Conservation (phyloP, 2,888 invertebrate species). For the Agrilus mali region DNA sequence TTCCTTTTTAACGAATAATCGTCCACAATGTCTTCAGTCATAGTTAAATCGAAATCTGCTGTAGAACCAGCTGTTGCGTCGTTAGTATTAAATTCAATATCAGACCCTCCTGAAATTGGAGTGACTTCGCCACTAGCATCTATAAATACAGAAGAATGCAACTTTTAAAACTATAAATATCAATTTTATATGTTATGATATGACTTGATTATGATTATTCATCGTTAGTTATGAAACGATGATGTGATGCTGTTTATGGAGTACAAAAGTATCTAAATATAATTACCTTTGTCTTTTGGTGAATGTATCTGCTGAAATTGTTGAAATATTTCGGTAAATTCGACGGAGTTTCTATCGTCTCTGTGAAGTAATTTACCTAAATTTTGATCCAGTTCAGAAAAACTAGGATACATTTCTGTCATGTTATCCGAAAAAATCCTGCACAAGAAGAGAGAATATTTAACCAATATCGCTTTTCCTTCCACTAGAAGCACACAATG, state of each 20-base stretch:
- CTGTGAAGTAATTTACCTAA: constrained; percentile 36
- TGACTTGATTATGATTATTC: no score
- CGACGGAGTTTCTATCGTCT: constrained; percentile 25
- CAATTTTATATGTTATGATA: no score
- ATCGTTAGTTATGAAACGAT: no score
- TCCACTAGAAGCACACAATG: background rate
- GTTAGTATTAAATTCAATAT: constrained; percentile 52
- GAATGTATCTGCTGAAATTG: constrained; percentile 15
- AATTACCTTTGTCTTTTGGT: no score
- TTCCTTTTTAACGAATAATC: no score
- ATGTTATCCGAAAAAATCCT: constrained; percentile 31
- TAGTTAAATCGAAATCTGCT: constrained; percentile 45
- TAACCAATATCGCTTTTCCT: background rate
- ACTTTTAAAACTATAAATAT: no score
- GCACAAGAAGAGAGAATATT: constrained; percentile 16
- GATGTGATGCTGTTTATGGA: no score
- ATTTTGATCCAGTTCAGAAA: constrained; percentile 41
- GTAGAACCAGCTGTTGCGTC: constrained; percentile 56
- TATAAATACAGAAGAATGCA: constrained; percentile 1
- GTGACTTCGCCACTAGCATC: constrained; percentile 48
- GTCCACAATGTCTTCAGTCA: constrained; percentile 30
- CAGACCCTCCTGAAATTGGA: constrained; percentile 53
- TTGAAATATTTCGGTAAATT: constrained; percentile 30
- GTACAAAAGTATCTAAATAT: no score
- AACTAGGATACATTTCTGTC: constrained; percentile 42